Base-by-base conservation (phyloP, 2,113 vertebrate species). In the Malurus melanocephalus region DNA sequence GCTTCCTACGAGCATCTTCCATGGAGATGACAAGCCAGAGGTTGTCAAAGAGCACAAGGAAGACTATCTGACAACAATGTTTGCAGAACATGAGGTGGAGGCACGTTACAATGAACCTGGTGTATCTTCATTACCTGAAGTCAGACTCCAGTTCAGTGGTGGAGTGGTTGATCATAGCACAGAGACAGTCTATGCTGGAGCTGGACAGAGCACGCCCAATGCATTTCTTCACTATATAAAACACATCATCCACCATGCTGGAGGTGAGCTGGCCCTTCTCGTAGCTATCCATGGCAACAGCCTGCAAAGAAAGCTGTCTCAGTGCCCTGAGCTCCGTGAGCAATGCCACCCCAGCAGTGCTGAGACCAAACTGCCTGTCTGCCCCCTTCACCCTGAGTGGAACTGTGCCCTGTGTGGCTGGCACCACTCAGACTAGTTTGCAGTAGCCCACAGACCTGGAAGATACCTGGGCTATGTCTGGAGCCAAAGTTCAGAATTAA, bases 191-290 rank as follows among this genome's bases (percentile, higher is more conserved):
- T 3, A 99, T 99, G 97, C 97, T 99, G 95, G 98, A 99, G 96
- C 99, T 99, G 80, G 99, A 99, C 43, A 99, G 96, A 32, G 99
- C 98, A 38, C 99, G 96, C 33, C 99, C 98, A 71, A 99, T 99
- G 96, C 99, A 99, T 94, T 99, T 99, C 97, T 99, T 99, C 80
- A 99, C 98, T 9, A 99, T 99, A 85, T 99, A 99, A 96, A 99
- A 99, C 81, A 99, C 99, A 3, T 99, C 99, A 9, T 99, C 99
- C 92, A 99, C 99, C 99, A 99, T 98, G 97, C 99, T 99, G 96
- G 99, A 99, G 52, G 98, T 99, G 93, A 99, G 93, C 97, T 99
- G 99, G 67, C 99, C 99, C 84, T 98, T 98, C 91, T 99, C 99
- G 3, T 95, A 98, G 16, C 97, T 97, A 91, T 99, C 99, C 98